A percentile compares a stretch with the other conserved stretches of the same genome.
phyloP scores from a whole-genome alignment of 2,113 vertebrate genomes.

The Chroicocephalus ridibundus region DNA sequence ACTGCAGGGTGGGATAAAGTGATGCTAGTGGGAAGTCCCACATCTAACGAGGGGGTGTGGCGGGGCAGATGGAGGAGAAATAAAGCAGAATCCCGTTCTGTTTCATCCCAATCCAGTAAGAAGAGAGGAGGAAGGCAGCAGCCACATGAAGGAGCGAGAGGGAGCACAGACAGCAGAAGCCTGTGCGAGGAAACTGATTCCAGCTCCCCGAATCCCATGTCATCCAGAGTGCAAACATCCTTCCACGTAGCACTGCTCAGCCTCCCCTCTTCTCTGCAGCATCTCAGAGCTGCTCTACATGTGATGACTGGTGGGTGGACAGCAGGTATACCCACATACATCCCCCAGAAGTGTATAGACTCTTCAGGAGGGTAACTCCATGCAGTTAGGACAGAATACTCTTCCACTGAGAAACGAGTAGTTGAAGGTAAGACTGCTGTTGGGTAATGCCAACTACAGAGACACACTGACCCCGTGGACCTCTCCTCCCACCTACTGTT shows the following conservation, averaged over 20 bases:
- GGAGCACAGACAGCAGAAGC: neutral
- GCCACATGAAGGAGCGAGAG: constrained; percentile 34
- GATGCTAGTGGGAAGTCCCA: neutral
- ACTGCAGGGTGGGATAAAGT: neutral
- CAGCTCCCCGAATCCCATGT: neutral
- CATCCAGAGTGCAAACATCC: neutral
- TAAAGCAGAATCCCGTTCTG: neutral
- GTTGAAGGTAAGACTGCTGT: accelerated
- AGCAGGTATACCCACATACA: accelerated
- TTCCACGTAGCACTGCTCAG: neutral
- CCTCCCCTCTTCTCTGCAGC: neutral
- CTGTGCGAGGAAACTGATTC: neutral
- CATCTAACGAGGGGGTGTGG: neutral
- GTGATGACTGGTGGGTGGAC: neutral
- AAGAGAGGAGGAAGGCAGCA: neutral
- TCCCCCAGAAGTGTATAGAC: accelerated
- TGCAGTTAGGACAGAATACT: accelerated
- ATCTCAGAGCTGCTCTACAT: neutral
- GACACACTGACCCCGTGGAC: neutral
- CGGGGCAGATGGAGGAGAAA: neutral
- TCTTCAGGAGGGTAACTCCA: accelerated
- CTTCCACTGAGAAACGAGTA: neutral
- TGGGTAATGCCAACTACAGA: neutral
- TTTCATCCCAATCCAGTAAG: constrained; percentile 43
- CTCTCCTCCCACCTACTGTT: neutral